These are phyloP conservation scores for Chrysolina oricalcia DNA, from an alignment of 2,888 invertebrate genomes.

Conservation along the genomic window DNA sequence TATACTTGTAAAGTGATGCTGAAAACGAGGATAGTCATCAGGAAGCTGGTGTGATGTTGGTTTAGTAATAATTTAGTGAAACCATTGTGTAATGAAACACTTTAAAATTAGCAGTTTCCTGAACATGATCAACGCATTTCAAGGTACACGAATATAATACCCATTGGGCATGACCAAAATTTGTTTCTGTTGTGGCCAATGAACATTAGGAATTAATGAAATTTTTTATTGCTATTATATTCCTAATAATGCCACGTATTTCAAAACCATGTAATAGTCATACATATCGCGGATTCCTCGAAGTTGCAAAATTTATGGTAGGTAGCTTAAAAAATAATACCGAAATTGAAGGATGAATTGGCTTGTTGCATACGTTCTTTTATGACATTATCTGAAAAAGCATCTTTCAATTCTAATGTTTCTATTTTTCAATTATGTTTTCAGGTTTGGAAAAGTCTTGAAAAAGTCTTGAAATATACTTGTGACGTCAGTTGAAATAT, in stretches of 20 bases:
- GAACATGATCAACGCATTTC: background rate
- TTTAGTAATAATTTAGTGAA: background rate
- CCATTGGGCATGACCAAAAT: background rate
- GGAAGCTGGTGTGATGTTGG: constrained; percentile 1
- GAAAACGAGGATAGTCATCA: background rate
- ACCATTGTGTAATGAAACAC: background rate
- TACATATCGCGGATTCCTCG: too few relatives aligned
- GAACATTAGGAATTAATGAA: background rate
- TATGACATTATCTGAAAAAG: too few relatives aligned
- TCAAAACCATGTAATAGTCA: background rate
- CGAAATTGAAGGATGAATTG: too few relatives aligned
- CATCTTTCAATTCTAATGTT: too few relatives aligned
- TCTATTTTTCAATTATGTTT: too few relatives aligned
- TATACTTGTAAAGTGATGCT: too few relatives aligned
- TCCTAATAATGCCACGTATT: background rate
- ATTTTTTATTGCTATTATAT: background rate
- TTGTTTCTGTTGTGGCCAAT: background rate
- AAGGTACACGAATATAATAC: constrained; percentile 3
- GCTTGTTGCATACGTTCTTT: too few relatives aligned
- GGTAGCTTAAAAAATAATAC: too few relatives aligned
- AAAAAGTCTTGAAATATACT: too few relatives aligned
- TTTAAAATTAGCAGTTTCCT: background rate
- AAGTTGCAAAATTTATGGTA: too few relatives aligned
- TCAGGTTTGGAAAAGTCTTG: too few relatives aligned
- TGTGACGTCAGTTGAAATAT: too few relatives aligned